phyloP scores from a whole-genome alignment of 2,797 vertebrate genomes.

The Melanogrammus aeglefinus region DNA sequence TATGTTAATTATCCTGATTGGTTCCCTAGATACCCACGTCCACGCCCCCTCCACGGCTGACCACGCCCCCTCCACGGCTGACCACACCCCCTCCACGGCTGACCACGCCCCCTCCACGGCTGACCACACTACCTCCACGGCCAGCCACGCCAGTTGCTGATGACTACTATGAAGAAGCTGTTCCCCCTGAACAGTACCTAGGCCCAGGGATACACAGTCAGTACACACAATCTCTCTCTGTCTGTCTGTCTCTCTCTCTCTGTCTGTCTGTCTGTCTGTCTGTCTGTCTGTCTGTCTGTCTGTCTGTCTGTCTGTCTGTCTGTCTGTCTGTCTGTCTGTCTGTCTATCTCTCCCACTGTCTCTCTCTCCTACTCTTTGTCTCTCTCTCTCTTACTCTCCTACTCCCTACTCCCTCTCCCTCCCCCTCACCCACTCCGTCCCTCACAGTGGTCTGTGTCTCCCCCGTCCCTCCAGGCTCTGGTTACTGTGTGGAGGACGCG shows the following conservation, averaged over 20 bases:
- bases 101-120: conserved; percentile 80
- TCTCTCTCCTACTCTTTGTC: not conserved
- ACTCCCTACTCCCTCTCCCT: not conserved
- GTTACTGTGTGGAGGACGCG: conserved; percentile 87
- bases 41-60: conserved; percentile 73
- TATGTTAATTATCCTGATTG: not conserved
- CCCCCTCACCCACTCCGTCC: not conserved
- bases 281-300: not conserved
- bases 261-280: not conserved
- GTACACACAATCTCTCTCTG: conserved; percentile 33
- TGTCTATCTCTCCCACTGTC: not conserved
- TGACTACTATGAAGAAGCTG: conserved; percentile 97
- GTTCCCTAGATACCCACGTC: conserved; percentile 75
- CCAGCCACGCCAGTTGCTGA: conserved; percentile 90
- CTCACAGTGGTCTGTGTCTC: not conserved
- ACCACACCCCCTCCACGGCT: conserved; percentile 84
- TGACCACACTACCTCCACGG: conserved; percentile 81
- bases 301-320: not conserved
- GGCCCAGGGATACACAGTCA: conserved; percentile 76
- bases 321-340: not conserved
- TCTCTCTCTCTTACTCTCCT: too few species aligned
- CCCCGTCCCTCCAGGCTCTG: conserved; percentile 42
- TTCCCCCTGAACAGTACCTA: conserved; percentile 91
- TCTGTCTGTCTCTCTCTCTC: not conserved
- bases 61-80: conserved; percentile 81